Evolutionary conservation across 2,888 invertebrate species (phyloP), one percentile per base, ranked within the genome.

Genomic region (Drosophila subsilvestris): DNA sequence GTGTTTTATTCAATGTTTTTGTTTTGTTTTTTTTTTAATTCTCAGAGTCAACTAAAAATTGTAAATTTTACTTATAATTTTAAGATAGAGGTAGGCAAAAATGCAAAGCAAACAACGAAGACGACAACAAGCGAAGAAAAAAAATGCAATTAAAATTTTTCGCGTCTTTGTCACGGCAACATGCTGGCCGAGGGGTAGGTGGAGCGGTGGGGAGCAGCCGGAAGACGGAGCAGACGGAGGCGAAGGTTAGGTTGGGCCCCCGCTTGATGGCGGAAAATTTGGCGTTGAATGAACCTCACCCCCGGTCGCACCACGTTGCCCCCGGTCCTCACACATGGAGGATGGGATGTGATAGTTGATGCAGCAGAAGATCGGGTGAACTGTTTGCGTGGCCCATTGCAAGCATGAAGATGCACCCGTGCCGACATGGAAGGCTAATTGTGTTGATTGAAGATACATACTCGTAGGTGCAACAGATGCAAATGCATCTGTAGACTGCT

Each of bases 11-110:
- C 20, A 44, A 32, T 55, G 32, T 45, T 42, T 53, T 20, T 51
- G 43, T 76, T 74, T 66, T 67, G 45, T n/a, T n/a, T 55, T 59
- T 73, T 70, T 73, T 76, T 78, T 78, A 83, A 84, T 86, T 75
- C 84, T 84, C 88, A 88, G 88, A 84, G 81, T 84, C 83, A 84
- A 84, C 88, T 84, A 84, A 84, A 84, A 88, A 72, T 86, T 84
- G 81, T 88, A 78, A 80, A 86, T 88, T 84, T 84, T 78, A 84
- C 84, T 88, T 80, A 71, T 86, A 83, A 86, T 83, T 78, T 76
- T 80, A 83, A 79, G 22, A 4, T 22, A 22, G 22, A n/a, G 88
- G 78, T 88, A 80, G 75, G 59, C 43, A 43, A 73, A 82, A 82
- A 87, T 83, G 71, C 77, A 67, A 85, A 66, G 78, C 70, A 79